Base-by-base conservation (phyloP, 2,888 invertebrate species). In the Andrena minutula region DNA sequence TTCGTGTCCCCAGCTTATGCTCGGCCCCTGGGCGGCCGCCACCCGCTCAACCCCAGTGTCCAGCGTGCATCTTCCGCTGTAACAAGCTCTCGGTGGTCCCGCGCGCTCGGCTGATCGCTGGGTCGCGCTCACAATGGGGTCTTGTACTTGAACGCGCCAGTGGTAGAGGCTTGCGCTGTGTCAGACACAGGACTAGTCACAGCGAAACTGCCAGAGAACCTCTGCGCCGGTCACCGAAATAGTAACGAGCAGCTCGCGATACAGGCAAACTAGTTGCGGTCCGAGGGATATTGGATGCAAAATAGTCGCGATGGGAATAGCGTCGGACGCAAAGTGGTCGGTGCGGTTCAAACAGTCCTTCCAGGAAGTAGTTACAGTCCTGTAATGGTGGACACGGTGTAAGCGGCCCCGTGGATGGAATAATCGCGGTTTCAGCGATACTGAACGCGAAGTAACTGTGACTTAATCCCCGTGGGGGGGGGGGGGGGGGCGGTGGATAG, bases 221-320 rank as follows among this genome's bases (percentile, higher is more conserved):
- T 35, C 35, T 35, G 61, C 61, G 23, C 6, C 30, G 61, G 8
- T 35, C 61, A 8, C 12, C 64, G 64, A 47, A 70, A 70, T 60
- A 58, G 70, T 66, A 60, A 68, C 68, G 49, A 56, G 47, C 32
- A 30, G 41, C 10, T 16, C 12, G 28, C 49, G 65, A 49, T 60
- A 60, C 32, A 23, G 47, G 53, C 56, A 63, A 79, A 64, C 77
- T 64, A 63, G 76, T 75, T 78, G 66, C 66, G 76, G 78, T 41
- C 68, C 58, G 56, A n/a, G 26, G 53, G 35, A 28, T 32, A 47
- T 32, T 76, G 63, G 75, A 76, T 76, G 64, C 76, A 64, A 75
- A 76, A 76, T 76, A 75, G 75, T 75, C 76, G 75, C 75, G 75
- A 56, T 56, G 64, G 75, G 56, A 76, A 70, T 60, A 60, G 41